Evolutionary conservation across 2,797 vertebrate species (phyloP).

Genomic region (Antrozous pallidus): DNA sequence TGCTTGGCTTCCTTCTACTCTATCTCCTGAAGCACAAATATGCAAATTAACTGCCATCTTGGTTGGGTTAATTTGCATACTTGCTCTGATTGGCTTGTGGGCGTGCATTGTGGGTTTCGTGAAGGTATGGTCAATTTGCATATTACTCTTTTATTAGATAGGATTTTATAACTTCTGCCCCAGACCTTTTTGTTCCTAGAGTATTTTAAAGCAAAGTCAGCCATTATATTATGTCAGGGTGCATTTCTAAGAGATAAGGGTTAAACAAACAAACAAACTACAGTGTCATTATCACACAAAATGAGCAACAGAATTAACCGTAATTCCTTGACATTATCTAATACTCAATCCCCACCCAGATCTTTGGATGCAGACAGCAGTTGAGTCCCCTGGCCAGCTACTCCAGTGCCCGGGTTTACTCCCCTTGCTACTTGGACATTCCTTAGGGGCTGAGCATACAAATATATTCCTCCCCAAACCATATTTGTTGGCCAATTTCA

Average conservation of each 20-base stretch:
- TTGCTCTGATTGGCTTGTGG: no score
- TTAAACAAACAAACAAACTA: background rate
- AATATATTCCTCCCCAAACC: background rate
- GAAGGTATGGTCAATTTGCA: no score
- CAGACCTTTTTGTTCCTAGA: background rate
- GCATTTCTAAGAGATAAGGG: background rate
- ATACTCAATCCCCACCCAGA: background rate
- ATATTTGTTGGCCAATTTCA: background rate
- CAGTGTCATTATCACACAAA: background rate
- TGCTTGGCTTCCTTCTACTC: no score
- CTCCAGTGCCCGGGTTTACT: background rate
- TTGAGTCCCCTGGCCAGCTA: background rate
- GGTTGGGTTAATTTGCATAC: no score
- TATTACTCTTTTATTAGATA: no score
- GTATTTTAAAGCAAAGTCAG: slow-evolving; percentile 18
- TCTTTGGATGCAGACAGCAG: background rate
- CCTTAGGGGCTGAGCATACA: background rate
- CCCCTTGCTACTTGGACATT: background rate
- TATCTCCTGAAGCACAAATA: no score
- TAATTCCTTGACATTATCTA: background rate
- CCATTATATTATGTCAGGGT: background rate
- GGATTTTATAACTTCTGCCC: background rate
- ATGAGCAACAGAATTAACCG: background rate
- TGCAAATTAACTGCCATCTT: no score
- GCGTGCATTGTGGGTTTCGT: no score